These are phyloP conservation scores for Balanococcus diminutus DNA, from an alignment of 2,888 invertebrate genomes.

Conservation along the genomic window DNA sequence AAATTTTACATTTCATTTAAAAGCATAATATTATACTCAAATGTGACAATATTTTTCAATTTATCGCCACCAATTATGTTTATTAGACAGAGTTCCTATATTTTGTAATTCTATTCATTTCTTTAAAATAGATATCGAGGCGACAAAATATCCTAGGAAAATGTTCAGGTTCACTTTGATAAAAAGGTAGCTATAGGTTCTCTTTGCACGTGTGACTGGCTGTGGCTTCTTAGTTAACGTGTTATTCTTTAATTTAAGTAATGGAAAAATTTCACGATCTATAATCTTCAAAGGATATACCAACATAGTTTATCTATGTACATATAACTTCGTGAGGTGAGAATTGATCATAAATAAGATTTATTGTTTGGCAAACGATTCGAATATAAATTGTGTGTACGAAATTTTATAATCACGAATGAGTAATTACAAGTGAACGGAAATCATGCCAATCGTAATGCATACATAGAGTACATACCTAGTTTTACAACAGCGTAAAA, in stretches of 20 bases:
- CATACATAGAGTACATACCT: neutral
- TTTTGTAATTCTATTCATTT: no score
- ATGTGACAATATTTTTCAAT: no score
- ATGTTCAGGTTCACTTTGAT: neutral
- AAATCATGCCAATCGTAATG: neutral
- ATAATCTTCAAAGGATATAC: neutral
- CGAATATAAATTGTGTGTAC: neutral
- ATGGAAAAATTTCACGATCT: neutral
- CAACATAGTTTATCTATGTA: neutral
- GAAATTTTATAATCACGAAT: neutral
- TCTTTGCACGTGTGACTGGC: conserved; percentile 53
- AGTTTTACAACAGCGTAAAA: neutral
- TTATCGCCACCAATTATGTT: no score
- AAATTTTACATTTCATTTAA: no score
- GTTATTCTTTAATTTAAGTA: no score
- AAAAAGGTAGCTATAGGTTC: conserved; percentile 38
- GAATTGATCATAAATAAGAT: neutral
- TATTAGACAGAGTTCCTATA: no score
- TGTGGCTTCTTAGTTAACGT: conserved; percentile 43
- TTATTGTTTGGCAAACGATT: neutral
- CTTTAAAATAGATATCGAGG: neutral
- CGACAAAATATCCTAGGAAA: neutral
- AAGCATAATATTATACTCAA: no score
- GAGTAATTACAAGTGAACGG: neutral
- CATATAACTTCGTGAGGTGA: neutral